These are phyloP conservation scores for Polyommatus icarus DNA, from an alignment of 2,888 invertebrate species.

Conservation along the genomic window DNA sequence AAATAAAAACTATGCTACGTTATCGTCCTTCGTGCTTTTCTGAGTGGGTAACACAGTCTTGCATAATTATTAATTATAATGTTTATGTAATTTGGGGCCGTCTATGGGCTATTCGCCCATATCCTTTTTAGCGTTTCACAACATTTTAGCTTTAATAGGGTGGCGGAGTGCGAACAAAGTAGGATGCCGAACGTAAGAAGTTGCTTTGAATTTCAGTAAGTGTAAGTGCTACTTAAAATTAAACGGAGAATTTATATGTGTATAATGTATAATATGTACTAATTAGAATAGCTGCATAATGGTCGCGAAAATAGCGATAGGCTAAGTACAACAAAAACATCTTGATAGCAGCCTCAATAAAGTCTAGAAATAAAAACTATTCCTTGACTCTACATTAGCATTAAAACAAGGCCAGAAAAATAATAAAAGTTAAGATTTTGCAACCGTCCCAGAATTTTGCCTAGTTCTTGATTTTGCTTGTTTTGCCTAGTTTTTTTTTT, in stretches of 20 bases:
- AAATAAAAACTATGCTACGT: too few species aligned
- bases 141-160: background rate
- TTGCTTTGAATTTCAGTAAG: background rate
- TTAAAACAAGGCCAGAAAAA: slow-evolving; percentile 15
- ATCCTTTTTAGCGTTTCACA: too few species aligned
- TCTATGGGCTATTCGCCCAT: too few species aligned
- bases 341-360: background rate
- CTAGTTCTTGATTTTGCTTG: too few species aligned
- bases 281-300: slow-evolving; percentile 3
- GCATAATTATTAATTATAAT: background rate
- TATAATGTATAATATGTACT: background rate
- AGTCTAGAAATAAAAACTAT: slow-evolving; percentile 3
- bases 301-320: background rate
- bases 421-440: background rate
- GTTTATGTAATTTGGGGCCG: background rate
- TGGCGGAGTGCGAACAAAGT: too few species aligned
- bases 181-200: background rate
- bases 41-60: background rate
- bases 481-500: too few species aligned
- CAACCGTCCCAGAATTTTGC: background rate
- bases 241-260: background rate
- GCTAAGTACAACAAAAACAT: background rate
- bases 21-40: too few species aligned
- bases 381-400: background rate
- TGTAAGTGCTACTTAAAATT: background rate